These are phyloP conservation scores for Pheosia tremula DNA, from an alignment of 2,888 invertebrate genomes.

Conservation along the genomic window DNA sequence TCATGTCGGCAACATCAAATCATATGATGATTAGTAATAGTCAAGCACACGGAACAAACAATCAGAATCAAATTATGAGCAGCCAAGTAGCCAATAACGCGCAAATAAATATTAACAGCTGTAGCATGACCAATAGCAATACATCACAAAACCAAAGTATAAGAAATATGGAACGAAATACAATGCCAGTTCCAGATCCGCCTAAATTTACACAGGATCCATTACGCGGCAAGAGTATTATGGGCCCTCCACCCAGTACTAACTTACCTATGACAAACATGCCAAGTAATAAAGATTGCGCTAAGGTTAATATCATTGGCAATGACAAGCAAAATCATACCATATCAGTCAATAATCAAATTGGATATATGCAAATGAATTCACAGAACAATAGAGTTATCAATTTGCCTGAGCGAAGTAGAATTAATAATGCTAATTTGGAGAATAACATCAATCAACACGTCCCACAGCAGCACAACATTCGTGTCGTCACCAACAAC, in stretches of 20 bases:
- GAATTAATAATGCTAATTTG: conserved; percentile 64
- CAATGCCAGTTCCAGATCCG: conserved; percentile 63
- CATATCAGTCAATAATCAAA: conserved; percentile 75
- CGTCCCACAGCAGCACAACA: conserved; percentile 76
- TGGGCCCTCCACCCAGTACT: conserved; percentile 63
- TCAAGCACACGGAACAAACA: conserved; percentile 61
- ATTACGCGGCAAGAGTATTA: conserved; percentile 72
- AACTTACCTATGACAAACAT: conserved; percentile 63
- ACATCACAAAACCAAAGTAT: conserved; percentile 61
- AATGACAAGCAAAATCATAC: conserved; percentile 74
- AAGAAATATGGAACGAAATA: conserved; percentile 65
- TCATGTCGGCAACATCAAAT: conserved; percentile 63
- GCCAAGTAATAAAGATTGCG: conserved; percentile 66
- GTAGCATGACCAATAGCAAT: conserved; percentile 67
- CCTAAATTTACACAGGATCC: conserved; percentile 71
- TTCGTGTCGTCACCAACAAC: conserved; percentile 76
- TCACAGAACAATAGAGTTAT: conserved; percentile 75
- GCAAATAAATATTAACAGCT: conserved; percentile 76
- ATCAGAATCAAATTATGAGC: conserved; percentile 66
- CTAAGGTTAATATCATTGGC: conserved; percentile 68
- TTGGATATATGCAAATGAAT: conserved; percentile 79
- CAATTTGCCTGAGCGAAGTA: conserved; percentile 75
- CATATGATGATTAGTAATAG: conserved; percentile 77
- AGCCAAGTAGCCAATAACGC: conserved; percentile 61
- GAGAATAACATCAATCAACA: conserved; percentile 73